Evolutionary conservation across 2,113 vertebrate genomes (phyloP), one percentile per base, ranked within the genome.

Genomic region (Stigmatopora argus): DNA sequence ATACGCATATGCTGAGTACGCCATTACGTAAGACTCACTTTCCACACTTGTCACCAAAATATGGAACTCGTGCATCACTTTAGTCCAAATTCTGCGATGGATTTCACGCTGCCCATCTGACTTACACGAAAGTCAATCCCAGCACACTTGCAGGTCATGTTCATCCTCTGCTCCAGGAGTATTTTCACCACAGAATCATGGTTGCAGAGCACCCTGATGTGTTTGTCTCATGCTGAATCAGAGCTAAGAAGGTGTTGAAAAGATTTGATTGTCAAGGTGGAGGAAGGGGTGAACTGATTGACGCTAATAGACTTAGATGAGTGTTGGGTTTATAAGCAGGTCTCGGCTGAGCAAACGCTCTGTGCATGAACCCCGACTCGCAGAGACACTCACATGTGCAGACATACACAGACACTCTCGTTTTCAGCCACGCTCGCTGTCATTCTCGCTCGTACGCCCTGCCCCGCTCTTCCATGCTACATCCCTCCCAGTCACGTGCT

Each of bases 341-440:
- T 65, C 77, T 65, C 21, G 17, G 61, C 51, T 68, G 59, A 67
- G 65, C 65, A 61, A 65, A 52, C 0, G 31, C 47, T 64, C 41
- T 12, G 19, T 62, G 31, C 58, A 70, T 15, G 66, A 75, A 74
- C 38, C 9, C 64, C 66, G 83, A 81, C 69, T 71, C 72, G 4
- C 63, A 23, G 51, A 74, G 73, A 76, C 74, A 70, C 64, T 73
- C 58, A 75, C 73, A 85, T 78, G 78, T 75, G 60, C 70, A 53
- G 62, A 74, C 64, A 73, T 61, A 79, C 70, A 79, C 55, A 23
- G 31, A 47, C 19, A 15, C 62, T 45, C 64, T 72, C 80, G 23
- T 57, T 66, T 64, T 70, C 31, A 69, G 71, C 59, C 63, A 53
- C 17, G 59, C 61, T 66, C 57, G 34, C 70, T 73, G 56, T 70